Evolutionary conservation across 2,888 invertebrate genomes (phyloP).

Genomic region (Tachina fera): DNA sequence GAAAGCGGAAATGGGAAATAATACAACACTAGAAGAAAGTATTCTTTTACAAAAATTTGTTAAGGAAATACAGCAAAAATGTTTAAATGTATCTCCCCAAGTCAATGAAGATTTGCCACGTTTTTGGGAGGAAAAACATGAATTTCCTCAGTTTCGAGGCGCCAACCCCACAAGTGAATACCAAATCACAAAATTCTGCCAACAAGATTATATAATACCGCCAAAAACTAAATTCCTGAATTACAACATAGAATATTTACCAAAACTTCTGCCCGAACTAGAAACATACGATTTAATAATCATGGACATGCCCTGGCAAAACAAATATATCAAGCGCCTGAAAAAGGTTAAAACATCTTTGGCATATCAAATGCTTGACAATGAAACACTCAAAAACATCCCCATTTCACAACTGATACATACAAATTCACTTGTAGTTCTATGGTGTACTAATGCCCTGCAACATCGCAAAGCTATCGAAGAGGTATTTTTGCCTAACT

Average conservation of each 20-base stretch:
- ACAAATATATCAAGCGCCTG: constrained; percentile 94
- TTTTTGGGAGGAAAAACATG: constrained; percentile 77
- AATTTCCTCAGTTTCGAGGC: constrained; percentile 84
- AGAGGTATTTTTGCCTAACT: constrained; percentile 89
- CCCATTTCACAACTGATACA: constrained; percentile 87
- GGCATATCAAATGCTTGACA: constrained; percentile 89
- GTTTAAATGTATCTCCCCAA: background rate
- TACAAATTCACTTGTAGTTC: constrained; percentile 87
- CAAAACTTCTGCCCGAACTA: constrained; percentile 83
- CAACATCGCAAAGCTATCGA: constrained; percentile 88
- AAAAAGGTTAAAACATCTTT: constrained; percentile 86
- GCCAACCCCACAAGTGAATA: constrained; percentile 85
- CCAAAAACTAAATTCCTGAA: constrained; percentile 87
- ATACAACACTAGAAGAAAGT: constrained; percentile 17
- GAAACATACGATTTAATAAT: constrained; percentile 88
- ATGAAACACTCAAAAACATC: constrained; percentile 88
- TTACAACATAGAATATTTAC: constrained; percentile 86
- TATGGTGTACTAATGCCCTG: constrained; percentile 96
- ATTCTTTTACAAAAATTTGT: constrained; percentile 33
- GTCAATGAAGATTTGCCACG: constrained; percentile 68
- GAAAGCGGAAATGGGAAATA: constrained; percentile 44
- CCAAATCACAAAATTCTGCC: constrained; percentile 81
- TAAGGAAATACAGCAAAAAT: constrained; percentile 36
- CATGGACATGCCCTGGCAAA: constrained; percentile 98
- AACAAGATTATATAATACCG: constrained; percentile 87